phyloP scores from a whole-genome alignment of 2,113 vertebrate species.

The Microcebus ravelobensis region DNA sequence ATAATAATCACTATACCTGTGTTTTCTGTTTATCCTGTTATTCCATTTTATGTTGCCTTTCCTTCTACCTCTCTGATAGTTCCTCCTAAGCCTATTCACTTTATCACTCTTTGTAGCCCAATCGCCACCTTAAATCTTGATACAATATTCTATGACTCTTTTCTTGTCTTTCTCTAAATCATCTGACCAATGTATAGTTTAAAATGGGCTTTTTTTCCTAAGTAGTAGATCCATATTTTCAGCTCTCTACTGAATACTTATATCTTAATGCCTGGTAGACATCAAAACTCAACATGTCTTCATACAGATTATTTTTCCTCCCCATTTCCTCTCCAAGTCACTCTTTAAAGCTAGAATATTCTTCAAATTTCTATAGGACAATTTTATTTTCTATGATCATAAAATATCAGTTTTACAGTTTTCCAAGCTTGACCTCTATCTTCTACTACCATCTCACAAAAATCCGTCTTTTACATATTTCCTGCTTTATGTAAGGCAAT shows the following conservation, averaged over 20 bases:
- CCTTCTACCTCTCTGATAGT: background rate
- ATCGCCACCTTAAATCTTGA: background rate
- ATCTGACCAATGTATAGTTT: background rate
- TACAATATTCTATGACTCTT: background rate
- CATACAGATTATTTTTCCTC: background rate
- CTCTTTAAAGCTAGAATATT: background rate
- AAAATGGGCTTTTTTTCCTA: background rate
- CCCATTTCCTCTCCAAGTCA: background rate
- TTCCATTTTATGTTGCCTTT: background rate
- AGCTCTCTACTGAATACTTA: background rate
- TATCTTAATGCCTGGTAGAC: background rate
- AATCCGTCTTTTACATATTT: background rate
- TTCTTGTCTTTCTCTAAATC: background rate
- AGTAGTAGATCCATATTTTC: background rate
- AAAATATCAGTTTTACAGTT: background rate
- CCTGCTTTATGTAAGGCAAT: background rate
- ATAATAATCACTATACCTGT: background rate
- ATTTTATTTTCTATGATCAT: accelerated
- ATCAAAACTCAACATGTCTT: background rate
- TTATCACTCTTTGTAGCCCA: background rate
- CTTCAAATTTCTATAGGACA: background rate
- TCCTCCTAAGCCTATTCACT: background rate
- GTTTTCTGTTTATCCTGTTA: background rate
- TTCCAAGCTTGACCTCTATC: background rate
- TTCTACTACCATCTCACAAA: background rate